A percentile compares a stretch with the other conserved stretches of the same genome.
These are phyloP conservation scores for Pollenia amentaria DNA, from an alignment of 2,888 invertebrate species.

Conservation along the genomic window DNA sequence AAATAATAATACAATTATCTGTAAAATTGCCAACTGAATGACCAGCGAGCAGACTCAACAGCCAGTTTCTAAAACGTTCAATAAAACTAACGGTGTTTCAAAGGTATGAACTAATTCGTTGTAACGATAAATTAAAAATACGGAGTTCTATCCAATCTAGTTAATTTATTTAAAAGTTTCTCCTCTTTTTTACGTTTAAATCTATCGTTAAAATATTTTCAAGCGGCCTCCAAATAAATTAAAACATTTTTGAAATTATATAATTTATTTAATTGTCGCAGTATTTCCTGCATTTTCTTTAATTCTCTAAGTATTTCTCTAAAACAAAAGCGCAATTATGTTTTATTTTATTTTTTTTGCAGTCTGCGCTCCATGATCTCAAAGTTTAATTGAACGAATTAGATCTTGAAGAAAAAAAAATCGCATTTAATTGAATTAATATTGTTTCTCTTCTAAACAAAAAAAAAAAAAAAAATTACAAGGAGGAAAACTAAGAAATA, in stretches of 20 bases:
- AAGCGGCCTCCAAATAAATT: neutral
- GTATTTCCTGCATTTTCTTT: constrained; percentile 2
- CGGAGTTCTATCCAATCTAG: no score
- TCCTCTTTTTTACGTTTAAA: no score
- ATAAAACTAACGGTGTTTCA: no score
- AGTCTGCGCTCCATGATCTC: constrained; percentile 44
- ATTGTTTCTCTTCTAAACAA: constrained; percentile 28
- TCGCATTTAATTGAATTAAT: constrained; percentile 64
- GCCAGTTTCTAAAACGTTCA: no score
- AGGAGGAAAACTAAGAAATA: constrained; percentile 33
- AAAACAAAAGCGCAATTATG: neutral
- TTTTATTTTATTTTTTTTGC: constrained; percentile 24
- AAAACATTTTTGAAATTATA: neutral
- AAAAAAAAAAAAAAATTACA: constrained; percentile 38
- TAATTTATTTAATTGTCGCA: neutral
- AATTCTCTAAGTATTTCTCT: neutral
- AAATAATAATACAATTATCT: no score
- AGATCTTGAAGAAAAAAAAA: constrained; percentile 30
- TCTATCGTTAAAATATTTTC: no score
- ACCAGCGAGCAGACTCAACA: no score
- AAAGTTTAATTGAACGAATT: constrained; percentile 64
- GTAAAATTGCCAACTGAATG: no score
- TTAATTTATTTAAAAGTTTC: no score
- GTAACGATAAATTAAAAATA: no score
- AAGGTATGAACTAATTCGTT: no score